phyloP scores from a whole-genome alignment of 2,888 invertebrate species.

The Drosophila paranaensis region DNA sequence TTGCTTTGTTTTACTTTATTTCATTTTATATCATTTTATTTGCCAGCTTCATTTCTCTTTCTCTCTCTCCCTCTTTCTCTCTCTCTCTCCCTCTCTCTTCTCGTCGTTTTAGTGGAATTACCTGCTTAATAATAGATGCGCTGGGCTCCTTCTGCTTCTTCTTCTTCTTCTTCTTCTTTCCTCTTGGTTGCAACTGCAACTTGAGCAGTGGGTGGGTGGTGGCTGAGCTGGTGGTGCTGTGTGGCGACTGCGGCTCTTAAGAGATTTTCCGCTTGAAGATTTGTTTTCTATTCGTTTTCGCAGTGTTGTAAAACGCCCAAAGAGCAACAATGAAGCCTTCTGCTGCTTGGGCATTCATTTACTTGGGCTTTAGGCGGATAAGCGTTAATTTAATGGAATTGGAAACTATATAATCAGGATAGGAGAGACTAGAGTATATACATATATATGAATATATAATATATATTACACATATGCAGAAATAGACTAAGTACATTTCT shows the following conservation, averaged over 20 bases:
- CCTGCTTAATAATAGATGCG: conserved; percentile 72
- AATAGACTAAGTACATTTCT: too few relatives aligned
- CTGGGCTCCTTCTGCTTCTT: conserved; percentile 8
- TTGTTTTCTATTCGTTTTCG: conserved; percentile 9
- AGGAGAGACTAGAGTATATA: too few relatives aligned
- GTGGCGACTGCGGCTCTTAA: background rate
- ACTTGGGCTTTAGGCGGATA: conserved; percentile 13
- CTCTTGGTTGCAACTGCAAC: conserved; percentile 37
- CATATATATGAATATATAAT: background rate
- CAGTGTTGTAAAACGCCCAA: conserved; percentile 6
- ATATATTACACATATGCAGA: too few relatives aligned
- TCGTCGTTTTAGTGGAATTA: conserved; percentile 74
- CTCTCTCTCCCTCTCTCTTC: conserved; percentile 16
- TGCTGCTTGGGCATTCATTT: conserved; percentile 25
- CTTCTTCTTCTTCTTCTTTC: background rate
- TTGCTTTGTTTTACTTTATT: conserved; percentile 63
- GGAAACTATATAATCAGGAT: background rate
- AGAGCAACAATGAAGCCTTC: background rate
- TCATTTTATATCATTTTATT: conserved; percentile 50
- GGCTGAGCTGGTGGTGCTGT: background rate
- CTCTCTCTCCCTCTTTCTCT: background rate
- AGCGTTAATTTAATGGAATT: conserved; percentile 7
- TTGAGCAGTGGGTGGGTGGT: background rate
- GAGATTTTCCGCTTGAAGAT: conserved; percentile 25
- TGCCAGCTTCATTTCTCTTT: conserved; percentile 39